phyloP scores from a whole-genome alignment of 2,797 vertebrate species.

The Potorous gilbertii region DNA sequence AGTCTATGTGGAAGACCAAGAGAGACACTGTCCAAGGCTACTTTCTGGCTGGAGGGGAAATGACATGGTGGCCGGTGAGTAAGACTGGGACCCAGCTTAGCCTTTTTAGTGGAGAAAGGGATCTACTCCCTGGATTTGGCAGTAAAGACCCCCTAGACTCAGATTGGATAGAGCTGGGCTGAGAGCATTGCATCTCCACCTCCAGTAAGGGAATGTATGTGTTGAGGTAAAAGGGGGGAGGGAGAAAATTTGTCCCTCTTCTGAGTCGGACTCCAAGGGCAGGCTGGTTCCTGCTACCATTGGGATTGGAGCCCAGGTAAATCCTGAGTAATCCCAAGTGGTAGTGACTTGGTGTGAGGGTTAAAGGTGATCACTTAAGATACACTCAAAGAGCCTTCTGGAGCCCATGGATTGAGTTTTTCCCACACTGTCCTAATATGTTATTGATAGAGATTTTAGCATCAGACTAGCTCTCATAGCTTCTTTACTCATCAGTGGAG shows the following conservation, averaged over 20 bases:
- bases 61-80: slow-evolving; percentile 99
- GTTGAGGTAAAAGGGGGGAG: neutral
- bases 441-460: neutral
- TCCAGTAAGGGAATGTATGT: neutral
- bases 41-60: slow-evolving; percentile 95
- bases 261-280: neutral
- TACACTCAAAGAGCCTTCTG: neutral
- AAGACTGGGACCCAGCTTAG: neutral
- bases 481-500: neutral
- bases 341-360: neutral
- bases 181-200: neutral
- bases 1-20: slow-evolving; percentile 98
- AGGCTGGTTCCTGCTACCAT: neutral
- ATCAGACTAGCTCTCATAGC: neutral
- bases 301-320: neutral
- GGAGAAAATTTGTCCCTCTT: neutral
- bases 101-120: neutral
- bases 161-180: neutral
- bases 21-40: slow-evolving; percentile 96
- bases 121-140: neutral
- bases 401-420: neutral
- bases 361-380: neutral
- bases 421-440: neutral
- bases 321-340: neutral
- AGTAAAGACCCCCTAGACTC: neutral